Percentiles rank a stretch among this genome's conserved stretches.
Evolutionary conservation across 2,797 vertebrate genomes (phyloP).

Genomic region (Naso thynnoides): DNA sequence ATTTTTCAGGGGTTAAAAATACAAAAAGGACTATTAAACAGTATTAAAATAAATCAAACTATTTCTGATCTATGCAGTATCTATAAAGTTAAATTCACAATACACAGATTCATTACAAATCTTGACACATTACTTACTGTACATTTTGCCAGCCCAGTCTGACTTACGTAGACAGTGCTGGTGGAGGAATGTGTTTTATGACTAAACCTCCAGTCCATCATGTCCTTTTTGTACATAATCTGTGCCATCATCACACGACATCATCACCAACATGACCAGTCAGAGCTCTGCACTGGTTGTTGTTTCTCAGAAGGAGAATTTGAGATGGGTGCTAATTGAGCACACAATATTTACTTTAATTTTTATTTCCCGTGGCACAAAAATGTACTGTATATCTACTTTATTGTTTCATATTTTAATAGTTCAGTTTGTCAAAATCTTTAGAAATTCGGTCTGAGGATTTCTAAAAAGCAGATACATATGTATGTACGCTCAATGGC

Average conservation of each 20-base stretch:
- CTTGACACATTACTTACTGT: slow-evolving; percentile 36
- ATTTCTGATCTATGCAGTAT: neutral
- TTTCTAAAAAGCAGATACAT: neutral
- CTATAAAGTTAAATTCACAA: neutral
- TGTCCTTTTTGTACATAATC: slow-evolving; percentile 1
- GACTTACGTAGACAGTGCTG: neutral
- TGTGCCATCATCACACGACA: slow-evolving; percentile 16
- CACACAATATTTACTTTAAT: neutral
- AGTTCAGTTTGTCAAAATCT: neutral
- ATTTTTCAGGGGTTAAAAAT: neutral
- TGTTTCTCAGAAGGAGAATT: neutral
- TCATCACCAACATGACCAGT: slow-evolving; percentile 46
- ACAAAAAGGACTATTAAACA: neutral
- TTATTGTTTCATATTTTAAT: neutral
- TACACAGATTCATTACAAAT: neutral
- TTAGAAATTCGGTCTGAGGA: neutral
- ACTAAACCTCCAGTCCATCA: neutral
- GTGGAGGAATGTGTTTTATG: neutral
- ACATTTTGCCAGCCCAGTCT: slow-evolving; percentile 9
- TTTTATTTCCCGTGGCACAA: neutral
- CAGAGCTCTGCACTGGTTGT: slow-evolving; percentile 4
- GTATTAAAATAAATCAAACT: neutral
- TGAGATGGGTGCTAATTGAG: neutral
- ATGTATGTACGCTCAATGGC: no score
- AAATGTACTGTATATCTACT: neutral